Conservation (phyloP, 2,888 invertebrate genomes). For the Conistra vaccinii region DNA sequence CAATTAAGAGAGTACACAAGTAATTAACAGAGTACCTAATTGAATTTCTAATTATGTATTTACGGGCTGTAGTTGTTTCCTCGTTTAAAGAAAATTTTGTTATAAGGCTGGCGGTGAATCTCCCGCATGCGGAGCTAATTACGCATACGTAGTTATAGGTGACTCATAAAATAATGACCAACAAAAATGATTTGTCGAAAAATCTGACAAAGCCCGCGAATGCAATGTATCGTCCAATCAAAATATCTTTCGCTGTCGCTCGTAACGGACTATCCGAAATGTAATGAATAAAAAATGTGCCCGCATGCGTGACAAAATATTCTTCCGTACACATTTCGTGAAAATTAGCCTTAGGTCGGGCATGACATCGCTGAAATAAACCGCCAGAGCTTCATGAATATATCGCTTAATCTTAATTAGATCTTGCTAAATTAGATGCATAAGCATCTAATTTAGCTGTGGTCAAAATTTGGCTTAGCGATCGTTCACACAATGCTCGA, state of each 20-base stretch:
- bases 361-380: conserved; percentile 8
- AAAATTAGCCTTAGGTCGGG: conserved; percentile 6
- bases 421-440: conserved; percentile 32
- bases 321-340: not conserved
- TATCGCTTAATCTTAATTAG: conserved; percentile 42
- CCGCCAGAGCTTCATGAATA: conserved; percentile 16
- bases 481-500: not conserved
- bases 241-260: not conserved
- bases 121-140: not conserved
- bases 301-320: not conserved
- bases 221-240: not conserved
- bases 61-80: conserved; percentile 3
- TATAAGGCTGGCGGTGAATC: not conserved
- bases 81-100: too few species aligned
- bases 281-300: not conserved
- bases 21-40: conserved; percentile 32
- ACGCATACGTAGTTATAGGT: too few species aligned
- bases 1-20: conserved; percentile 41
- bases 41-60: conserved; percentile 34
- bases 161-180: too few species aligned
- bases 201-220: not conserved
- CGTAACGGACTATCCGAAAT: not conserved
- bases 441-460: too few species aligned
- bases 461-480: conserved; percentile 9
- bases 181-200: not conserved